These are phyloP conservation scores for Papilio elwesi DNA, from an alignment of 2,888 invertebrate genomes.

Conservation along the genomic window DNA sequence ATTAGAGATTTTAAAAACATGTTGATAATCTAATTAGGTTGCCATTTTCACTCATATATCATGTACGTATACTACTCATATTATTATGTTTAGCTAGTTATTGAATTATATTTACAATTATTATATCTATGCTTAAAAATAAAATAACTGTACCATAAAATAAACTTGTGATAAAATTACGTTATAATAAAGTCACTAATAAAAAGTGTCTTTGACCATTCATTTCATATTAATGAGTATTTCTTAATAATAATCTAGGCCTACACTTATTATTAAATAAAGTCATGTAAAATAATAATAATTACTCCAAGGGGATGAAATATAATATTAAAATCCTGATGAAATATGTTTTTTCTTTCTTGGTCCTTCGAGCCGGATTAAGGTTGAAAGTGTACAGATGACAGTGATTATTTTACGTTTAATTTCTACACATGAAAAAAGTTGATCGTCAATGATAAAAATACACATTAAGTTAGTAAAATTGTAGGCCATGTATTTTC, in stretches of 20 bases:
- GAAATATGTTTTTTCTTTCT: background rate
- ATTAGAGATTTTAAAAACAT: no score
- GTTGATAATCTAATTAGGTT: no score
- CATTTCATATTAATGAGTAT: background rate
- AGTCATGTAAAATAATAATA: no score
- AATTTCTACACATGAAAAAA: background rate
- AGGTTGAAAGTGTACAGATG: background rate
- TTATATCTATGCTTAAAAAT: background rate
- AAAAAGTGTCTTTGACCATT: constrained; percentile 11
- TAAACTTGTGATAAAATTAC: background rate
- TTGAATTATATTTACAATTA: constrained; percentile 6
- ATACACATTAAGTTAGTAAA: background rate
- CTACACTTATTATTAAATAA: background rate
- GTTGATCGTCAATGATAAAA: background rate
- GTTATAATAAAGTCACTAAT: background rate
- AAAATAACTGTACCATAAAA: background rate
- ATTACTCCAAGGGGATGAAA: no score
- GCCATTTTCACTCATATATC: background rate
- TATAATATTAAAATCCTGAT: no score
- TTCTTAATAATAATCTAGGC: constrained; percentile 18
- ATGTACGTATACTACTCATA: background rate
- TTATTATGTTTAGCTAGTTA: background rate
- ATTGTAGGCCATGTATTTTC: background rate
- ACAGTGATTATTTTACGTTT: background rate
- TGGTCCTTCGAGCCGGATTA: constrained; percentile 6